Conservation (phyloP, 2,888 invertebrate genomes). For the Tenthredo scrophulariae region DNA sequence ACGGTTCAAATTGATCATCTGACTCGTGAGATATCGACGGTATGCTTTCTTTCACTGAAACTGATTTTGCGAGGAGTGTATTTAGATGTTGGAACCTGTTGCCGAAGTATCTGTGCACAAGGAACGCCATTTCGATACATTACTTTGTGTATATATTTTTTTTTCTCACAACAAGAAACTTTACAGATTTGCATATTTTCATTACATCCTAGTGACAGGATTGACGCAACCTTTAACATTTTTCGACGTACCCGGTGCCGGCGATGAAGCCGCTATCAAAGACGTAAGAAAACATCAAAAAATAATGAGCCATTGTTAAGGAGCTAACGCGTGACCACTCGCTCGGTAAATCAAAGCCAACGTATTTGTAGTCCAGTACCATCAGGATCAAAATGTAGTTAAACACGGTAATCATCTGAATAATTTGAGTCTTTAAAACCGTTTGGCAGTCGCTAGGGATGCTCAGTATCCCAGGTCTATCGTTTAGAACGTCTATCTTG, state of each 20-base stretch:
- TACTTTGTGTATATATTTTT: no score
- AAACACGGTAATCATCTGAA: neutral
- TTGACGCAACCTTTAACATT: neutral
- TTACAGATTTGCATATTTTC: neutral
- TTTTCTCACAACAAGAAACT: neutral
- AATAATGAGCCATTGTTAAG: neutral
- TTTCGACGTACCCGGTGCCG: neutral
- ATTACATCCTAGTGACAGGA: neutral
- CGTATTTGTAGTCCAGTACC: neutral
- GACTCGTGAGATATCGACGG: neutral
- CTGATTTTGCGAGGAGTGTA: neutral
- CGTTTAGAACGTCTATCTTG: neutral
- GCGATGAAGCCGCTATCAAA: neutral
- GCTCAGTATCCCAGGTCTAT: neutral
- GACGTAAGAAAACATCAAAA: neutral
- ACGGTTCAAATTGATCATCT: neutral
- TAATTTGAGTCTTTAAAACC: neutral
- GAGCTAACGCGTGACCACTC: neutral
- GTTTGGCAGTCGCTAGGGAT: neutral
- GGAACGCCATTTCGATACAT: neutral
- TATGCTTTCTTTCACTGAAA: neutral
- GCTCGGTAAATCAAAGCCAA: neutral
- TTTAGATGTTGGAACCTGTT: conserved; percentile 9
- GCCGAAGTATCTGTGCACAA: neutral
- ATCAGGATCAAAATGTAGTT: neutral